Conservation (phyloP, 2,888 invertebrate species). For the Pterobdella sp. region DNA sequence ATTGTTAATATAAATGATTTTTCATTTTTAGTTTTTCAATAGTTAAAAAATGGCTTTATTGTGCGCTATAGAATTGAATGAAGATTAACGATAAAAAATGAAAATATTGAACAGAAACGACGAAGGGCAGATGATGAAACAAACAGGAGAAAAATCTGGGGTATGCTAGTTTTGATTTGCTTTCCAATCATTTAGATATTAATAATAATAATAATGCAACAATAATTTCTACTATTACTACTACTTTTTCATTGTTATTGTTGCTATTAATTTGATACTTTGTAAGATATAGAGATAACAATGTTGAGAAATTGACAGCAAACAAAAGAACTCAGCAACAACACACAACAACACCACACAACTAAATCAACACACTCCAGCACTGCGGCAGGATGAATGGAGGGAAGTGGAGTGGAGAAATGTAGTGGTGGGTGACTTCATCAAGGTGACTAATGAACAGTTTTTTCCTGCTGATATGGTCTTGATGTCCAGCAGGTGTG, state of each 20-base stretch:
- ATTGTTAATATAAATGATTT: too few relatives aligned
- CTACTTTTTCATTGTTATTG: neutral
- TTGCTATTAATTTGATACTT: neutral
- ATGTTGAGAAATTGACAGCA: neutral
- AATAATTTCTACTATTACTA: neutral
- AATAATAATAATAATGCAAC: neutral
- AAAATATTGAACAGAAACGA: constrained; percentile 85
- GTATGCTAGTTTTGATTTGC: constrained; percentile 38
- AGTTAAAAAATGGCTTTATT: too few relatives aligned
- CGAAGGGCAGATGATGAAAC: constrained; percentile 91
- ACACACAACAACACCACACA: neutral
- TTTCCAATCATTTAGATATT: neutral
- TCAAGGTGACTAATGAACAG: constrained; percentile 80
- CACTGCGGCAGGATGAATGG: constrained; percentile 73
- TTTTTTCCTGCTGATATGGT: constrained; percentile 96
- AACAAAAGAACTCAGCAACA: neutral
- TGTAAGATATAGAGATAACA: neutral
- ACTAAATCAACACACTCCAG: constrained; percentile 54
- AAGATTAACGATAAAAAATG: too few relatives aligned
- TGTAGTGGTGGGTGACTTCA: constrained; percentile 78
- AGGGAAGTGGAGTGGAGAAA: constrained; percentile 72
- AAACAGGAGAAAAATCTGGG: constrained; percentile 71
- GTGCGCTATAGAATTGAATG: too few relatives aligned
- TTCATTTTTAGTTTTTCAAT: too few relatives aligned
- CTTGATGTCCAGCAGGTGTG: constrained; percentile 77